Evolutionary conservation across 2,797 vertebrate genomes (phyloP).

Genomic region (Anomalospiza imberbis): DNA sequence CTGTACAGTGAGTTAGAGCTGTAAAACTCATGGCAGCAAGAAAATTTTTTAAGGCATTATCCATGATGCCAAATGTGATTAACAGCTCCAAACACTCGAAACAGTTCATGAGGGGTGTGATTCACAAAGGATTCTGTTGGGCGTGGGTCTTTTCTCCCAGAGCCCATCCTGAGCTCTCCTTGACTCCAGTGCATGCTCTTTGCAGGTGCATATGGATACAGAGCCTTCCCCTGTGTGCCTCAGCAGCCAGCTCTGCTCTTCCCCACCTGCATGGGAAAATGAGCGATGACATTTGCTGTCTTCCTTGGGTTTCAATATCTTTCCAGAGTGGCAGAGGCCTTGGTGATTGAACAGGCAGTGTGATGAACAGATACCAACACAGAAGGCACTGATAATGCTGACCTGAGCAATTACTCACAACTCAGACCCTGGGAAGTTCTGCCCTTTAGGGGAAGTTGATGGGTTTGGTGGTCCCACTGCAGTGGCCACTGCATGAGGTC

Average conservation of each 20-base stretch:
- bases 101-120: background rate
- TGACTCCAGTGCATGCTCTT: background rate
- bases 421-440: background rate
- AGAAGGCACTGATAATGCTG: background rate
- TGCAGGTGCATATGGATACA: background rate
- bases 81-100: background rate
- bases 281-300: background rate
- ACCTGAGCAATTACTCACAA: background rate
- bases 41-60: background rate
- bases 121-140: background rate
- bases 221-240: background rate
- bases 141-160: background rate
- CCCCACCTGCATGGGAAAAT: background rate
- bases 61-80: background rate
- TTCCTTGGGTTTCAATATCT: background rate
- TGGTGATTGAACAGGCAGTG: background rate
- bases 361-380: background rate
- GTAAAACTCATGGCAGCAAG: background rate
- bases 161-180: background rate
- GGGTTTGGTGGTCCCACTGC: background rate
- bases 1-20: background rate
- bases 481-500: background rate
- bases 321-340: background rate
- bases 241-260: accelerated
- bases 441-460: background rate